A percentile compares a stretch with the other conserved stretches of the same genome.
phyloP scores from a whole-genome alignment of 1,140 invertebrate species.

The Drosophila lacertosa region DNA sequence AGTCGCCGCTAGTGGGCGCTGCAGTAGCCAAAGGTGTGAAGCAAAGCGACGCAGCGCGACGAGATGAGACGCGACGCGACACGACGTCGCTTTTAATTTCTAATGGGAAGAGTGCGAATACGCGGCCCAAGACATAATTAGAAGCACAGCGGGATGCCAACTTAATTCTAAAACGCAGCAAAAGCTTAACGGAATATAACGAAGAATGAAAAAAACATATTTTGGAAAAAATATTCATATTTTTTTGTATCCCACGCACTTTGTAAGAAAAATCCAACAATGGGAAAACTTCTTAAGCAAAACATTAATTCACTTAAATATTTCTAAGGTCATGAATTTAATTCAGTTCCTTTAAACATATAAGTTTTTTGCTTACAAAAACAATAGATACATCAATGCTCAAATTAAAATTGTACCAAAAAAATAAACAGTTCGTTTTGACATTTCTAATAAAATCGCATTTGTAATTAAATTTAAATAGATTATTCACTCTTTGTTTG shows the following conservation, averaged over 20 bases:
- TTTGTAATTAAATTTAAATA: too few species aligned
- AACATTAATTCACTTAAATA: neutral
- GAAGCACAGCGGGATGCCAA: neutral
- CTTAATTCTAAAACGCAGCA: neutral
- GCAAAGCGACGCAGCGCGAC: neutral
- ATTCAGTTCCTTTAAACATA: too few species aligned
- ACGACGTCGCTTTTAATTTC: slow-evolving; percentile 31
- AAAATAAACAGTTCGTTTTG: too few species aligned
- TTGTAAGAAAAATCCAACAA: neutral
- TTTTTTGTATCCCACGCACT: neutral
- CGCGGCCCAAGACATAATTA: neutral
- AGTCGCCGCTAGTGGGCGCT: slow-evolving; percentile 50
- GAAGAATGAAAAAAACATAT: neutral
- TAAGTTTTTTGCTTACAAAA: too few species aligned
- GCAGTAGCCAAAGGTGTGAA: slow-evolving; percentile 52
- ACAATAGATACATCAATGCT: too few species aligned
- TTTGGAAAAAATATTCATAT: neutral
- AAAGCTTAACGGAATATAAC: slow-evolving; percentile 1
- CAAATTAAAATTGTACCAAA: too few species aligned
- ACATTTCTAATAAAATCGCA: too few species aligned
- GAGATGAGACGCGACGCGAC: slow-evolving; percentile 16
- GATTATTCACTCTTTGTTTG: too few species aligned
- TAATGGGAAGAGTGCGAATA: slow-evolving; percentile 1
- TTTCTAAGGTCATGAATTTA: too few species aligned
- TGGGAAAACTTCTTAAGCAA: neutral